Evolutionary conservation across 2,113 vertebrate genomes (phyloP), one percentile per base, ranked within the genome.

Genomic region (Hystrix brachyura): DNA sequence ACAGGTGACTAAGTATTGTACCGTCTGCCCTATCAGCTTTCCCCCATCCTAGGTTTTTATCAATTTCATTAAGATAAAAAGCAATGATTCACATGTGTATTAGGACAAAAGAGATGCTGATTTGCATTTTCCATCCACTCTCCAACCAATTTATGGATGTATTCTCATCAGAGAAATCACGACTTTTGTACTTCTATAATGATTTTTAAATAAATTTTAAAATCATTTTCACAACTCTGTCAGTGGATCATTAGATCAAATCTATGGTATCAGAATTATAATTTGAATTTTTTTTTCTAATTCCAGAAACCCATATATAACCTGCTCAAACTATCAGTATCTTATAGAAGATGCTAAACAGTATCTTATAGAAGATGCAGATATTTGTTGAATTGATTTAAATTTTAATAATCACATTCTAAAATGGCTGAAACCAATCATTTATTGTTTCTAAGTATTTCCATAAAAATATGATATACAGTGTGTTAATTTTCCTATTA

Each of bases 341-440:
- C 38, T 46, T 46, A 48, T 21, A 46, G 38, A 74, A 48, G 12
- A 46, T 74, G 72, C 43, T 81, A 91, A 72, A 60, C 14, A 88
- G 12, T 81, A 43, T 25, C 84, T 97, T 89, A 60, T n/a, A 62
- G 14, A 92, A 59, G 38, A 83, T 89, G 4, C 0, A 65, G 57
- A 29, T 21, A 51, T 59, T 59, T 87, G 5, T 34, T 83, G 67
- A 90, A 82, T 72, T 96, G 14, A 81, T 80, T 96, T 59, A 72
- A 89, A 76, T 76, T 90, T 86, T 82, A 14, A 81, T 76, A 81
- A 29, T 87, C 34, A 29, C 83, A 81, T 69, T 86, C 34, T 90
- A 81, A 88, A 21, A 81, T 72, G 29, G 65, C 25, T 81, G 51
- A 96, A 23, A 74, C 4, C 51, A 80, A 10, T 82, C 17, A 82